A percentile compares a stretch with the other conserved stretches of the same genome.
phyloP scores from a whole-genome alignment of 2,113 vertebrate species.

The Mugil cephalus region DNA sequence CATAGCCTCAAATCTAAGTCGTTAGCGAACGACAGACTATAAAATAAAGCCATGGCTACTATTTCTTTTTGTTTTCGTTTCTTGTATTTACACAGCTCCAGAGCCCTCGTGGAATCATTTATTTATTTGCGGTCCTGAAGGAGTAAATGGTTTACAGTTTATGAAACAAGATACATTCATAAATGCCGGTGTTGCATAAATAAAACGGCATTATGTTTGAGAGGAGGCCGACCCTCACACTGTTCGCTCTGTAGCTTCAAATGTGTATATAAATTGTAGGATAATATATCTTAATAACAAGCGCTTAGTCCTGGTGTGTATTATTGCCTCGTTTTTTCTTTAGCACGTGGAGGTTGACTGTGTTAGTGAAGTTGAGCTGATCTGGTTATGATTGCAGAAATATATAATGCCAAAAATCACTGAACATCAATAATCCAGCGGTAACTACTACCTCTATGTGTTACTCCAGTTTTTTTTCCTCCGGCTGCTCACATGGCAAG shows the following conservation, averaged over 20 bases:
- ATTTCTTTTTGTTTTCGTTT: constrained; percentile 59
- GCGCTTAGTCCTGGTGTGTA: constrained; percentile 41
- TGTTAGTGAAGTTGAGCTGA: constrained; percentile 33
- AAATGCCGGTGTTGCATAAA: constrained; percentile 1
- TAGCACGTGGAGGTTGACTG: constrained; percentile 28
- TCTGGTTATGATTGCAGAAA: constrained; percentile 34
- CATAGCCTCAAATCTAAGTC: constrained; percentile 61
- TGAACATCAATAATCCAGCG: constrained; percentile 45
- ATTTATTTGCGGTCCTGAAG: neutral
- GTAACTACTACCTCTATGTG: constrained; percentile 30
- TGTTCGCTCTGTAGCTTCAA: constrained; percentile 39
- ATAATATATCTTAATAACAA: constrained; percentile 30
- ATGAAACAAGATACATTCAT: neutral
- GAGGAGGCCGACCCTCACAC: constrained; percentile 31
- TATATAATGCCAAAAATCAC: constrained; percentile 24
- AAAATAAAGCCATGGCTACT: constrained; percentile 67
- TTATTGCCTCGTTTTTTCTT: constrained; percentile 52
- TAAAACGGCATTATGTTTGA: constrained; percentile 25
- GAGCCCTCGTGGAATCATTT: constrained; percentile 15
- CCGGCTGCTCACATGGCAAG: constrained; percentile 42
- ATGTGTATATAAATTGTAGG: constrained; percentile 29
- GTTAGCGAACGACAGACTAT: constrained; percentile 61
- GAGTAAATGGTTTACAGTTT: constrained; percentile 5
- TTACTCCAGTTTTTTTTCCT: constrained; percentile 33
- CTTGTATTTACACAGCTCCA: constrained; percentile 50